Conservation (phyloP, 2,797 vertebrate genomes). For the Cynodonichthys magdalenae region DNA sequence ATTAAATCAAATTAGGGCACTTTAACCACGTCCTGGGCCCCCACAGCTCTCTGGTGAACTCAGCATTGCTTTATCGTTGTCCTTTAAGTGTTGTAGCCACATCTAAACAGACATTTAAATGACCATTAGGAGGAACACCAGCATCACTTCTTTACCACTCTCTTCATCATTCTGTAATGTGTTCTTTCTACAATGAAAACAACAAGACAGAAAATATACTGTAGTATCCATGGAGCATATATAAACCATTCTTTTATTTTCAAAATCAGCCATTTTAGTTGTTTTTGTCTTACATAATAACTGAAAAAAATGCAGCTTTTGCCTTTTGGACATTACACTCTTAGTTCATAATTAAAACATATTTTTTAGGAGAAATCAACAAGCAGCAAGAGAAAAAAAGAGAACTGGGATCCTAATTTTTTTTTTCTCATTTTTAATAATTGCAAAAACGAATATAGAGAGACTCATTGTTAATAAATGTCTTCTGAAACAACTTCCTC, state of each 20-base stretch:
- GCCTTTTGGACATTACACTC: too few relatives aligned
- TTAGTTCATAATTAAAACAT: too few relatives aligned
- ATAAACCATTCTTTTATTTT: background rate
- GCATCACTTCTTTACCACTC: background rate
- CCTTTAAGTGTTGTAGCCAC: slow-evolving; percentile 1
- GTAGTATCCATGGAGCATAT: background rate
- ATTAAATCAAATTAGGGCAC: slow-evolving; percentile 61
- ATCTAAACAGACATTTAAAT: background rate
- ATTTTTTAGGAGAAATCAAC: background rate
- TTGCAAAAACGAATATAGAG: slow-evolving; percentile 2
- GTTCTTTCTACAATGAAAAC: background rate
- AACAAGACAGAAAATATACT: slow-evolving; percentile 3
- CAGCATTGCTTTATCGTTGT: slow-evolving; percentile 10
- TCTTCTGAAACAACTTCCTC: slow-evolving; percentile 27
- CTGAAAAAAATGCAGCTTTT: background rate
- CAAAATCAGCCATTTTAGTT: background rate
- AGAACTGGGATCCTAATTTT: background rate
- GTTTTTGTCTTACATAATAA: background rate
- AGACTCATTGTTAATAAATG: slow-evolving; percentile 15
- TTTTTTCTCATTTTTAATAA: slow-evolving; percentile 9
- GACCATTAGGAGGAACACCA: background rate
- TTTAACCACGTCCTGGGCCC: slow-evolving; percentile 39
- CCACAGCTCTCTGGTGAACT: slow-evolving; percentile 11
- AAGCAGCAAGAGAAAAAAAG: background rate
- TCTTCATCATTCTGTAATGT: background rate